phyloP scores from a whole-genome alignment of 2,113 vertebrate species.

The Herpetotheres cachinnans region DNA sequence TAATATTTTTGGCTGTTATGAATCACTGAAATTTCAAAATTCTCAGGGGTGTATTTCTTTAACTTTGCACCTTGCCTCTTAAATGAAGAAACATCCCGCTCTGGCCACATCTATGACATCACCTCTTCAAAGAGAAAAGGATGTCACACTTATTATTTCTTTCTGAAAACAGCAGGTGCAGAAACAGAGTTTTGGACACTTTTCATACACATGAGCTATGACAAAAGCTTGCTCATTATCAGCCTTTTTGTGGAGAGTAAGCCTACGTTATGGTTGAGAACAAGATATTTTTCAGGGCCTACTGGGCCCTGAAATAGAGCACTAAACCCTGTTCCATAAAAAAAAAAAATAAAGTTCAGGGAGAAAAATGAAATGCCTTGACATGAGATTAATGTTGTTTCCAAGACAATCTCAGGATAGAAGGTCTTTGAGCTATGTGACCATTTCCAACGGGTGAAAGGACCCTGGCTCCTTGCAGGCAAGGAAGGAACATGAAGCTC shows the following conservation, averaged over 20 bases:
- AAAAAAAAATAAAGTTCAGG: background rate
- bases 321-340: background rate
- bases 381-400: background rate
- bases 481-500: background rate
- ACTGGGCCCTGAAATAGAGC: background rate
- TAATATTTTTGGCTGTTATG: background rate
- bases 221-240: background rate
- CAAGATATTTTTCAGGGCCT: background rate
- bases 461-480: background rate
- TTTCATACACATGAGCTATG: background rate
- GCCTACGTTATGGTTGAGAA: background rate
- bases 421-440: background rate
- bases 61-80: background rate
- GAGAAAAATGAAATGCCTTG: background rate
- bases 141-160: slow-evolving; percentile 11
- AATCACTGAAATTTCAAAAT: background rate
- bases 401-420: background rate
- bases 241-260: background rate
- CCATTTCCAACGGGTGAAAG: background rate
- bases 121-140: background rate
- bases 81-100: background rate
- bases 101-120: background rate
- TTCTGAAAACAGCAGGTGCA: background rate
- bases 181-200: background rate
- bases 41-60: slow-evolving; percentile 27